phyloP scores from a whole-genome alignment of 2,888 invertebrate genomes.

The Troglohyphantes excavatus region DNA sequence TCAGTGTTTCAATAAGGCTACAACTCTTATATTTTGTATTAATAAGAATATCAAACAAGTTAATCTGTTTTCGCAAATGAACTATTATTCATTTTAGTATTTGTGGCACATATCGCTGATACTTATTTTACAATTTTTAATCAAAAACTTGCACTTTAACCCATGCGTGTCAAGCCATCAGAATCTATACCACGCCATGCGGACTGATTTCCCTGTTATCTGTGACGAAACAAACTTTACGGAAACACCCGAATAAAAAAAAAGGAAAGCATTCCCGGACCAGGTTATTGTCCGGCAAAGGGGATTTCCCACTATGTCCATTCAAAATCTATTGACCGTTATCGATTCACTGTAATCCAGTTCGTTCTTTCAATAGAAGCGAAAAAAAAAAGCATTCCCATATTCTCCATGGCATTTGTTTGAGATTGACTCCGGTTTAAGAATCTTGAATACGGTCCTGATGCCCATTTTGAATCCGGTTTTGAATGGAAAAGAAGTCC shows the following conservation, averaged over 20 bases:
- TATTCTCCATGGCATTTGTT: conserved; percentile 58
- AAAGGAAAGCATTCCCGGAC: not conserved
- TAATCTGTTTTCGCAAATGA: too few relatives aligned
- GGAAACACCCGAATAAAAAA: not conserved
- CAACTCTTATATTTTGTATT: too few relatives aligned
- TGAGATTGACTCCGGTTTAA: conserved; percentile 41
- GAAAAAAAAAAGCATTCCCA: conserved; percentile 42
- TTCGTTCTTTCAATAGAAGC: conserved; percentile 9
- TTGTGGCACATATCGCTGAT: too few relatives aligned
- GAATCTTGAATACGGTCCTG: conserved; percentile 29
- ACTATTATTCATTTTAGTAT: too few relatives aligned
- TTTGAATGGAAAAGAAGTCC: conserved; percentile 40
- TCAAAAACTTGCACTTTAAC: too few relatives aligned
- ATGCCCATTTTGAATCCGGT: conserved; percentile 19
- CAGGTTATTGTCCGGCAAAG: conserved; percentile 43
- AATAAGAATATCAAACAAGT: too few relatives aligned
- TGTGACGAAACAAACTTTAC: not conserved
- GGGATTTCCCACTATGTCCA: conserved; percentile 37
- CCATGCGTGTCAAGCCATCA: too few relatives aligned
- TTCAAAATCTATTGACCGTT: conserved; percentile 57
- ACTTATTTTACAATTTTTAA: too few relatives aligned
- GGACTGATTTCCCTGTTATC: not conserved
- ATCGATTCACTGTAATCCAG: conserved; percentile 53
- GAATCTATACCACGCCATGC: too few relatives aligned
- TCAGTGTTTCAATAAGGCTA: too few relatives aligned